phyloP scores from a whole-genome alignment of 1,140 invertebrate species.

The Rhyacophila brunnea region DNA sequence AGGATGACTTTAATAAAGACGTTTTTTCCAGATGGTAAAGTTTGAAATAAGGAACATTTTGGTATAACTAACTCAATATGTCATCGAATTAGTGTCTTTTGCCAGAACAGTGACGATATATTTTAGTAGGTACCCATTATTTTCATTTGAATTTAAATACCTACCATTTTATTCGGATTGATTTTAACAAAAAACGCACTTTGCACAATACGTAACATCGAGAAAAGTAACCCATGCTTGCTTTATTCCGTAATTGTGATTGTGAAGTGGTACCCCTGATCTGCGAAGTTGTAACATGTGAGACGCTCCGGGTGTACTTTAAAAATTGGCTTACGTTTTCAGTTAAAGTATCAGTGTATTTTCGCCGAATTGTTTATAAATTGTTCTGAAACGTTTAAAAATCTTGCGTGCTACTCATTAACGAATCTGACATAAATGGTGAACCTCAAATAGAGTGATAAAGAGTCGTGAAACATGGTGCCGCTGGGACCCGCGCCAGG shows the following conservation, averaged over 20 bases:
- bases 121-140: too few species aligned
- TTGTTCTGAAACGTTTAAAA: constrained; percentile 4
- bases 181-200: not conserved
- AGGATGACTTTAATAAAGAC: too few species aligned
- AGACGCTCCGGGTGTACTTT: constrained; percentile 23
- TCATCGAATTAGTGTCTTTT: too few species aligned
- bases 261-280: constrained; percentile 7
- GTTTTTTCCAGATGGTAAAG: too few species aligned
- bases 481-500: constrained; percentile 55
- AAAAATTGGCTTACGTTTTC: not conserved
- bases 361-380: not conserved
- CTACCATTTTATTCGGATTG: too few species aligned
- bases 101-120: too few species aligned
- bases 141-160: too few species aligned
- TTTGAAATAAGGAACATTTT: too few species aligned
- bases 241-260: not conserved
- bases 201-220: not conserved
- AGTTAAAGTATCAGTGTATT: not conserved
- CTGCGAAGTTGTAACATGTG: constrained; percentile 27
- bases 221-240: too few species aligned
- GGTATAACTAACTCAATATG: too few species aligned
- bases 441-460: constrained; percentile 15
- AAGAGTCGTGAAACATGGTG: constrained; percentile 43
- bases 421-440: constrained; percentile 16
- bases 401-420: constrained; percentile 9